Conservation (phyloP, 2,797 vertebrate genomes). For the Lagocephalus sceleratus region DNA sequence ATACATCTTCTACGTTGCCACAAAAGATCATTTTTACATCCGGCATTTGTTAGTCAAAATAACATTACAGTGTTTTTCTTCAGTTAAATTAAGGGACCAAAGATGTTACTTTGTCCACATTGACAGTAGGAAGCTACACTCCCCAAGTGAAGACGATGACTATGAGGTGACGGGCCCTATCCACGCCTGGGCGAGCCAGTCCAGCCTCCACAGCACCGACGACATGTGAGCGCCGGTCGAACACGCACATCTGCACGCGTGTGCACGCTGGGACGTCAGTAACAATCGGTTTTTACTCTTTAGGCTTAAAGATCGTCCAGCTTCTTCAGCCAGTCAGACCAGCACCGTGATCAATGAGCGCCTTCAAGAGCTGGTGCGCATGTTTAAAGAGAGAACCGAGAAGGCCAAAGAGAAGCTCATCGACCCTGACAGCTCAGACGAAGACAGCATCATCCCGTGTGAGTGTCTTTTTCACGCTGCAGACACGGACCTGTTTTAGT, state of each 20-base stretch:
- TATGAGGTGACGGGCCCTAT: conserved; percentile 68
- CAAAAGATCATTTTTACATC: too few relatives aligned
- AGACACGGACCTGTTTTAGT: background rate
- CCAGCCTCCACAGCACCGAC: conserved; percentile 72
- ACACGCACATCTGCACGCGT: background rate
- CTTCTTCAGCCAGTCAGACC: conserved; percentile 85
- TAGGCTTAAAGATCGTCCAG: conserved; percentile 75
- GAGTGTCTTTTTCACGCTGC: conserved; percentile 59
- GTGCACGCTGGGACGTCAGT: background rate
- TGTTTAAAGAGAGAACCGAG: conserved; percentile 92
- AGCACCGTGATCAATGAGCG: conserved; percentile 82
- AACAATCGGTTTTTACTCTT: background rate
- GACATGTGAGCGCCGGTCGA: conserved; percentile 63
- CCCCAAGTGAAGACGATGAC: conserved; percentile 77
- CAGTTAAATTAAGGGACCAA: background rate
- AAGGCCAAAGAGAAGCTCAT: conserved; percentile 93
- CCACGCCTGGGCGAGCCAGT: conserved; percentile 76
- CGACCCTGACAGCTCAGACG: conserved; percentile 88
- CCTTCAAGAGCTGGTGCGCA: conserved; percentile 91
- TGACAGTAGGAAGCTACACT: conserved; percentile 67
- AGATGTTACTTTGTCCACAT: conserved; percentile 13
- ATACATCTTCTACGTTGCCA: too few relatives aligned
- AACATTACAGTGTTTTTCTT: background rate
- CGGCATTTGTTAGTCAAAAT: background rate
- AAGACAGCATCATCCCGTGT: conserved; percentile 85